Conservation (phyloP, 2,888 invertebrate genomes). For the Homarus gammarus region DNA sequence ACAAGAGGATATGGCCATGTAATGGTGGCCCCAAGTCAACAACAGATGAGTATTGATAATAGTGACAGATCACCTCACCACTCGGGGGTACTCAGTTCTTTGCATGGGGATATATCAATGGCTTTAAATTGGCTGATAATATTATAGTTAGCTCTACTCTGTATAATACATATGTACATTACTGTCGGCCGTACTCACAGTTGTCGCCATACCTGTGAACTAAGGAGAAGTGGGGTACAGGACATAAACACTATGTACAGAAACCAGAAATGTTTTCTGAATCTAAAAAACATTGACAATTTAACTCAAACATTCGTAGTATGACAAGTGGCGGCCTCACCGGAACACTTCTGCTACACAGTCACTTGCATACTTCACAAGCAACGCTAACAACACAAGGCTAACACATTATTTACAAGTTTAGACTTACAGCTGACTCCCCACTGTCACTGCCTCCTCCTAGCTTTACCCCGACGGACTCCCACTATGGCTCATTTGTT, state of each 20-base stretch:
- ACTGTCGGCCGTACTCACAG: not conserved
- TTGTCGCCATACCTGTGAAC: too few relatives aligned
- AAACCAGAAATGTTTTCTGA: too few relatives aligned
- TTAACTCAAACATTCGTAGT: not conserved
- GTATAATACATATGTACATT: not conserved
- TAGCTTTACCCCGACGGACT: not conserved
- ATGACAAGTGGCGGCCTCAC: not conserved
- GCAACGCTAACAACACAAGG: not conserved
- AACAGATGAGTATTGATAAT: too few relatives aligned
- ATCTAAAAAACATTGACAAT: too few relatives aligned
- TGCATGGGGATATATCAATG: not conserved
- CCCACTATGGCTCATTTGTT: not conserved
- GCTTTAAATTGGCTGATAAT: too few relatives aligned
- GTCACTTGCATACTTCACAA: not conserved
- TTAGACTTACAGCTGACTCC: not conserved
- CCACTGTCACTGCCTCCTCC: not conserved
- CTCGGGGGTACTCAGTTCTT: not conserved
- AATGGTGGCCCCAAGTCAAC: too few relatives aligned
- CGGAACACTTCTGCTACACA: not conserved
- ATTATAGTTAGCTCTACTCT: not conserved
- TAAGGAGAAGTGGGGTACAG: too few relatives aligned
- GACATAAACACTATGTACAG: too few relatives aligned
- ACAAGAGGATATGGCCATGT: too few relatives aligned
- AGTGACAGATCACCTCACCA: too few relatives aligned
- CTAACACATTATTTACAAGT: not conserved